phyloP scores from a whole-genome alignment of 2,797 vertebrate species.

The Jordanella pulchra region DNA sequence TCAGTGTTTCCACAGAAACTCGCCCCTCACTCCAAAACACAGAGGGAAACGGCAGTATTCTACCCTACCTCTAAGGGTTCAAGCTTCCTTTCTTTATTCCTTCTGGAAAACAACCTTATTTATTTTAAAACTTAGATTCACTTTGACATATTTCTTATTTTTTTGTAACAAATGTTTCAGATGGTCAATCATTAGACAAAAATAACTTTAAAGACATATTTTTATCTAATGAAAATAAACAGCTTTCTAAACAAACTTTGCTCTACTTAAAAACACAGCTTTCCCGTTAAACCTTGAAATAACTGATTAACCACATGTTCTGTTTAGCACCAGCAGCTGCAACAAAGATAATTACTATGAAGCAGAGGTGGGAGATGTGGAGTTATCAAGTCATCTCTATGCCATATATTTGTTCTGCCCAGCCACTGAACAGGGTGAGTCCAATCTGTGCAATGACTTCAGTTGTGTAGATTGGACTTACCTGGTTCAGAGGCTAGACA shows the following conservation, averaged over 20 bases:
- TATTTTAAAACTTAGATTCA: background rate
- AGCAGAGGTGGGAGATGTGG: no score
- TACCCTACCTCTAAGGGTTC: conserved; percentile 46
- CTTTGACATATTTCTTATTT: background rate
- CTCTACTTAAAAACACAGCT: background rate
- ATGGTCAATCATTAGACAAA: background rate
- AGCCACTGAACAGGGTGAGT: no score
- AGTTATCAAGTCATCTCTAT: no score
- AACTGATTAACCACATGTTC: background rate
- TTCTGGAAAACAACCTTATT: conserved; percentile 43
- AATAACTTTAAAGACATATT: background rate
- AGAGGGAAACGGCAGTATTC: conserved; percentile 67
- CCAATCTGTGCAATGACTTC: no score
- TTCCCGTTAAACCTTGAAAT: background rate
- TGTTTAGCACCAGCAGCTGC: background rate
- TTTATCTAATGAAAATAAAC: background rate
- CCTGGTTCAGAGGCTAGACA: no score
- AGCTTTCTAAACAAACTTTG: background rate
- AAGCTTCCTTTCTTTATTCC: conserved; percentile 29
- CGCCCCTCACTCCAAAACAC: conserved; percentile 62
- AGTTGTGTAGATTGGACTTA: no score
- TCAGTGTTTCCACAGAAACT: conserved; percentile 79
- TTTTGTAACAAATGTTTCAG: background rate
- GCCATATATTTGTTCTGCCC: no score
- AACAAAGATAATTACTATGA: background rate